phyloP scores from a whole-genome alignment of 2,888 invertebrate species.

The Cyclophora punctaria region DNA sequence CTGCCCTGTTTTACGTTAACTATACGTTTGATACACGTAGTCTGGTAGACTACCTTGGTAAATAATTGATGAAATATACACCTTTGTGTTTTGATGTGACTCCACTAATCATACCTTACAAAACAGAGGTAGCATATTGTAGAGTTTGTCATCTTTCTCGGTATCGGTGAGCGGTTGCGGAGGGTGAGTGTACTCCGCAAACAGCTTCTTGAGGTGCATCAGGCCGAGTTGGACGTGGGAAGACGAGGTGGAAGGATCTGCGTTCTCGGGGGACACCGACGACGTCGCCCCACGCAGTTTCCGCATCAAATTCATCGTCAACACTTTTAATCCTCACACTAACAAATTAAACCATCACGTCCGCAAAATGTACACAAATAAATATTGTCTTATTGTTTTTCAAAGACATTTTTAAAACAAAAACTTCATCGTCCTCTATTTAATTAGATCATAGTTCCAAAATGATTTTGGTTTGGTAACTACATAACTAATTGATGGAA shows the following conservation, averaged over 20 bases:
- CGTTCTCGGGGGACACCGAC: conserved; percentile 69
- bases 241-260: conserved; percentile 77
- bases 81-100: not conserved
- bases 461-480: too few species aligned
- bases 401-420: not conserved
- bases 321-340: conserved; percentile 3
- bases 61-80: not conserved
- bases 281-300: conserved; percentile 82
- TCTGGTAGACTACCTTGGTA: too few species aligned
- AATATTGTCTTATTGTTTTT: too few species aligned
- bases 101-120: conserved; percentile 83
- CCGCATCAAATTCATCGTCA: conserved; percentile 91
- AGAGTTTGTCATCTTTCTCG: conserved; percentile 93
- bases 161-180: conserved; percentile 84
- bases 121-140: conserved; percentile 98
- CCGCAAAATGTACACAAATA: too few species aligned
- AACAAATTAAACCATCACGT: conserved; percentile 1
- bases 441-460: too few species aligned
- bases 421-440: not conserved
- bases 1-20: too few species aligned
- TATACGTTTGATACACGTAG: too few species aligned
- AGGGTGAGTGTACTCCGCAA: conserved; percentile 95
- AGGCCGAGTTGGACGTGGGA: conserved; percentile 92
- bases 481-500: too few species aligned
- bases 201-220: conserved; percentile 96